Conservation (phyloP, 1,140 invertebrate species). For the Drosophila rhopaloa region DNA sequence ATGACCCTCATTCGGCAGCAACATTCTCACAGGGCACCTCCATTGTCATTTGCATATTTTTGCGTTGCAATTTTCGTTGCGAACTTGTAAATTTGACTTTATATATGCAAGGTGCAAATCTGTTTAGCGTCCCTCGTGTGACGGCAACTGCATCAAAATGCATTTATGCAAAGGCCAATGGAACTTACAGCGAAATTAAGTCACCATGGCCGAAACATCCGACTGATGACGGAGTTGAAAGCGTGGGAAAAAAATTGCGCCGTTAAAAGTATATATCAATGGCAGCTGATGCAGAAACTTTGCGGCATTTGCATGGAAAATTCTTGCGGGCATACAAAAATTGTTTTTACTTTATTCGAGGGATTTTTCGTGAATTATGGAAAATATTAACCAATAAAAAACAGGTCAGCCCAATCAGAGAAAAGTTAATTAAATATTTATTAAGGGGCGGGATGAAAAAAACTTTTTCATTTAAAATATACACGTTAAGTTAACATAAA, state of each 20-base stretch:
- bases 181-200: slow-evolving; percentile 58
- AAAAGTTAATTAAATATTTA: neutral
- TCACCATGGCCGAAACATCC: slow-evolving; percentile 32
- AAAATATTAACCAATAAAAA: slow-evolving; percentile 4
- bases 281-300: slow-evolving; percentile 17
- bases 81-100: slow-evolving; percentile 76
- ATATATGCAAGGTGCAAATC: slow-evolving; percentile 76
- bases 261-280: slow-evolving; percentile 20
- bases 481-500: neutral
- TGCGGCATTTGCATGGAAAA: slow-evolving; percentile 7
- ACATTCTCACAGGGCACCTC: slow-evolving; percentile 28
- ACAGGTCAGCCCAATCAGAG: neutral
- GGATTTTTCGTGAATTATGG: slow-evolving; percentile 13
- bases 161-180: slow-evolving; percentile 74
- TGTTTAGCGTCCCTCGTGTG: slow-evolving; percentile 64
- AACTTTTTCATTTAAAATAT: neutral
- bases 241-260: slow-evolving; percentile 15
- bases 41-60: slow-evolving; percentile 74
- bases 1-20: slow-evolving; percentile 37
- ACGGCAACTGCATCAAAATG: slow-evolving; percentile 60
- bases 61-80: slow-evolving; percentile 68
- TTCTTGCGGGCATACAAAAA: neutral
- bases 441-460: neutral
- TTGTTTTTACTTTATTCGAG: neutral
- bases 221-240: slow-evolving; percentile 35